These are phyloP conservation scores for Tenthredo notha DNA, from an alignment of 2,888 invertebrate species.

Conservation along the genomic window DNA sequence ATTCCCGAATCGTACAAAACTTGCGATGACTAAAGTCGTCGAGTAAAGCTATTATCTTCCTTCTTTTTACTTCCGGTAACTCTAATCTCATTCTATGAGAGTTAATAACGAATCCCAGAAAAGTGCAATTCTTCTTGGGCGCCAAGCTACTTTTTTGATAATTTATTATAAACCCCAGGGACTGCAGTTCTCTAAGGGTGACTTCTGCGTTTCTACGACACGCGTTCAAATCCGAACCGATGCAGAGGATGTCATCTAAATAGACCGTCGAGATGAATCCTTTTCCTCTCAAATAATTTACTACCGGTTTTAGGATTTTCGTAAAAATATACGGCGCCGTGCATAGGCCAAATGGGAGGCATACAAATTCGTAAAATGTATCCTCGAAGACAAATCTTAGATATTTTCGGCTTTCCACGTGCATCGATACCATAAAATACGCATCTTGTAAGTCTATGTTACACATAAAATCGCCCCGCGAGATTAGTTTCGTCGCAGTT, in stretches of 20 bases:
- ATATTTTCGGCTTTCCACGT: constrained; percentile 24
- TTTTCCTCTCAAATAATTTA: constrained; percentile 23
- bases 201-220: constrained; percentile 12
- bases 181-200: background rate
- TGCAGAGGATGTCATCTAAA: constrained; percentile 8
- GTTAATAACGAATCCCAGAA: constrained; percentile 29
- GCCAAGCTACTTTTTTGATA: constrained; percentile 24
- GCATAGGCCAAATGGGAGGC: constrained; percentile 41
- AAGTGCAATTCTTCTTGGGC: background rate
- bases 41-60: background rate
- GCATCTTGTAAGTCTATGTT: constrained; percentile 50
- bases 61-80: background rate
- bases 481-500: constrained; percentile 57
- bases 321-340: constrained; percentile 52
- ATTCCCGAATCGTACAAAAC: constrained; percentile 33
- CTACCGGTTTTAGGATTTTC: constrained; percentile 56
- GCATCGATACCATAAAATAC: constrained; percentile 36
- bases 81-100: background rate
- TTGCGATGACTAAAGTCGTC: constrained; percentile 11
- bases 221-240: background rate
- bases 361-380: too few relatives aligned
- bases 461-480: constrained; percentile 18
- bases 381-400: constrained; percentile 41
- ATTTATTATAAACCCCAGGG: constrained; percentile 17
- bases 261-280: constrained; percentile 32